Evolutionary conservation across 2,888 invertebrate genomes (phyloP).

Genomic region (Diarsia brunnea): DNA sequence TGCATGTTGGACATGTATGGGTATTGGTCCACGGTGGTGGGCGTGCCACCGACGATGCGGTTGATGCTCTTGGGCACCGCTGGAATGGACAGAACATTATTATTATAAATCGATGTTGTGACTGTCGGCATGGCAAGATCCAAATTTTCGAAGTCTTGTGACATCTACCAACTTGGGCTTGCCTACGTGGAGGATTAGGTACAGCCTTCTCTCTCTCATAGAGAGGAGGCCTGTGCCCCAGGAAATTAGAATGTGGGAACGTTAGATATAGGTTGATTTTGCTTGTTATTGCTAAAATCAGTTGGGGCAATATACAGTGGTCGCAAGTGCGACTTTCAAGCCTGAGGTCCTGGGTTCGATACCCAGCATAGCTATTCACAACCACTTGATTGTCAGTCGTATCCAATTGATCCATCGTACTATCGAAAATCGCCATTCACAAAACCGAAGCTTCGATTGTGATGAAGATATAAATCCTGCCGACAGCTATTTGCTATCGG

Average conservation of each 20-base stretch:
- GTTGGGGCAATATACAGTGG: too few relatives aligned
- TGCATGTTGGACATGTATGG: conserved; percentile 81
- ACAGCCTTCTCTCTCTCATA: background rate
- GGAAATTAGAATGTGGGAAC: background rate
- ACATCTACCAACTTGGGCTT: background rate
- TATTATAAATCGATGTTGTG: background rate
- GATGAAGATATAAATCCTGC: too few relatives aligned
- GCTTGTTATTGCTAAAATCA: too few relatives aligned
- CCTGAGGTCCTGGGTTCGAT: too few relatives aligned
- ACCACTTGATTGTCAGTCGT: too few relatives aligned
- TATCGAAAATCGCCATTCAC: too few relatives aligned
- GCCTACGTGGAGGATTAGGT: background rate
- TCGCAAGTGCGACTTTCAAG: too few relatives aligned
- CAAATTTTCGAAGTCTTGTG: background rate
- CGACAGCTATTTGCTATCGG: too few relatives aligned
- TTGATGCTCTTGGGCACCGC: conserved; percentile 71
- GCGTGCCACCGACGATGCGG: conserved; percentile 78
- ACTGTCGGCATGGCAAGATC: background rate
- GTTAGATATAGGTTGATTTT: background rate
- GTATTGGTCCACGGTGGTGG: conserved; percentile 73
- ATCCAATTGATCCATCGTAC: too few relatives aligned
- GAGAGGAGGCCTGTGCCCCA: background rate
- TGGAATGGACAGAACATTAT: conserved; percentile 41
- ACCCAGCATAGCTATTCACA: too few relatives aligned
- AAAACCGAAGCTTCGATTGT: too few relatives aligned